Evolutionary conservation across 2,113 vertebrate species (phyloP).

Genomic region (Caranx melampygus): DNA sequence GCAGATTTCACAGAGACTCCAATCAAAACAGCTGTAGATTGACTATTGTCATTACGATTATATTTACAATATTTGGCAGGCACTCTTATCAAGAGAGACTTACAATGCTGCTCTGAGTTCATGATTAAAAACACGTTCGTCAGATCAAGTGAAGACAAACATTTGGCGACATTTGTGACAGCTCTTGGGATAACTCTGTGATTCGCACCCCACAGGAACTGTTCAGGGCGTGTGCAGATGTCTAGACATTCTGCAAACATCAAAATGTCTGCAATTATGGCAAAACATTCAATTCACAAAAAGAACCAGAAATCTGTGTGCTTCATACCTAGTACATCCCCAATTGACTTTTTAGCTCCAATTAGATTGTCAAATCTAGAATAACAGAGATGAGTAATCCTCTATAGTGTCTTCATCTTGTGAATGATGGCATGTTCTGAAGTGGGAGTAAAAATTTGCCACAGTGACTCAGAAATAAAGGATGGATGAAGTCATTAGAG

Average conservation of each 20-base stretch:
- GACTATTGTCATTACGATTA: slow-evolving; percentile 34
- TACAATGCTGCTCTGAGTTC: slow-evolving; percentile 13
- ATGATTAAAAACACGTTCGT: slow-evolving; percentile 28
- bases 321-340: slow-evolving; percentile 22
- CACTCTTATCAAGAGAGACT: slow-evolving; percentile 8
- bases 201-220: slow-evolving; percentile 7
- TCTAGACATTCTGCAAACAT: neutral
- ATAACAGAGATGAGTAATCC: slow-evolving; percentile 56
- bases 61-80: slow-evolving; percentile 34
- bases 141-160: slow-evolving; percentile 7
- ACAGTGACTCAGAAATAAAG: slow-evolving; percentile 49
- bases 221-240: slow-evolving; percentile 16
- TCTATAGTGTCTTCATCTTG: slow-evolving; percentile 36
- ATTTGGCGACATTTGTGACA: slow-evolving; percentile 29
- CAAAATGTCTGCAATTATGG: slow-evolving; percentile 10
- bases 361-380: slow-evolving; percentile 59
- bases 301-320: neutral
- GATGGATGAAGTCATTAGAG: slow-evolving; percentile 64
- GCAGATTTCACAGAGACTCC: slow-evolving; percentile 6
- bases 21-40: slow-evolving; percentile 28
- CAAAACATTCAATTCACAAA: neutral
- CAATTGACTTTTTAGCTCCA: slow-evolving; percentile 47
- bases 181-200: slow-evolving; percentile 15
- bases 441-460: slow-evolving; percentile 27
- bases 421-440: slow-evolving; percentile 61